phyloP scores from a whole-genome alignment of 2,888 invertebrate species.

The Lacanobia wlatinum region DNA sequence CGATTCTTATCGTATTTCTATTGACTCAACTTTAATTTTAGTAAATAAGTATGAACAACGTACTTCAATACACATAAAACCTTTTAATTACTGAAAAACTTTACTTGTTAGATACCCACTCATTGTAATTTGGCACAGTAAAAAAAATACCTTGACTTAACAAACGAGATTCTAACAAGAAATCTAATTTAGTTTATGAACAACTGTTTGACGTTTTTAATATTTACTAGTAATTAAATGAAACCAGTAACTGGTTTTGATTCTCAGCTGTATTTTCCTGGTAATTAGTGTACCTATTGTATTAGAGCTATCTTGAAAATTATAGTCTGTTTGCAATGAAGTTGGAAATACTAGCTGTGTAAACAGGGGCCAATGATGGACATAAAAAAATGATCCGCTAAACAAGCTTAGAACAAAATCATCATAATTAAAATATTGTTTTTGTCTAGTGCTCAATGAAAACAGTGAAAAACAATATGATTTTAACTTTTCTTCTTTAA shows the following conservation, averaged over 20 bases:
- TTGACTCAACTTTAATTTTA: constrained; percentile 24
- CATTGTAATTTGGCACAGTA: background rate
- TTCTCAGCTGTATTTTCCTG: constrained; percentile 36
- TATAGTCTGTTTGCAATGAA: background rate
- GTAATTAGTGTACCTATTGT: constrained; percentile 15
- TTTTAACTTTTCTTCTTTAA: too few relatives aligned
- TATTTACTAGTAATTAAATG: background rate
- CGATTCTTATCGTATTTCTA: constrained; percentile 57
- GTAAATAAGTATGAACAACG: constrained; percentile 1
- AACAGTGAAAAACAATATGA: background rate
- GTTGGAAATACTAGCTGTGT: background rate
- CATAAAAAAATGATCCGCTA: background rate
- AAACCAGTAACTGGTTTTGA: constrained; percentile 14
- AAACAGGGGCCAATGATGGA: background rate
- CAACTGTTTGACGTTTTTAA: constrained; percentile 2
- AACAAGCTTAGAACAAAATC: background rate
- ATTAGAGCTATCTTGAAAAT: background rate
- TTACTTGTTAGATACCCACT: background rate
- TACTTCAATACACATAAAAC: background rate
- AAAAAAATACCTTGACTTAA: background rate
- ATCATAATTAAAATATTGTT: background rate
- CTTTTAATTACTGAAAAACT: background rate
- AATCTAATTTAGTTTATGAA: background rate
- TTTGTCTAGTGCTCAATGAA: background rate
- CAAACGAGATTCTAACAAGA: constrained; percentile 15